Conservation (phyloP, 2,888 invertebrate species). For the Arge pagana region DNA sequence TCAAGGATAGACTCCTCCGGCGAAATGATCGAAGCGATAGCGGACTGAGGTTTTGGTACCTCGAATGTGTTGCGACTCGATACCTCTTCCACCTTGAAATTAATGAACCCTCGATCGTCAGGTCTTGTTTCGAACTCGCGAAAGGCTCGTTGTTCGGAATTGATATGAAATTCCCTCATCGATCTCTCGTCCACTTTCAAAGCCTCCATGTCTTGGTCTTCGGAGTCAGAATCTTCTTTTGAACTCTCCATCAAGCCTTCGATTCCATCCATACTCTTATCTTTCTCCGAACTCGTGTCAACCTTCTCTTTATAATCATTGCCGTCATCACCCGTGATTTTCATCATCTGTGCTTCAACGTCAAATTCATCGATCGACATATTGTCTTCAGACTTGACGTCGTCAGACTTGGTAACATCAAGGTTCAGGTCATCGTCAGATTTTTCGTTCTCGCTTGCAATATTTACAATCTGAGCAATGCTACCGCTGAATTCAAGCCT, state of each 20-base stretch:
- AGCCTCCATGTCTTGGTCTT: constrained; percentile 42
- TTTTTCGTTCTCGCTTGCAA: constrained; percentile 38
- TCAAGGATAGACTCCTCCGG: constrained; percentile 48
- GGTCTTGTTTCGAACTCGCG: constrained; percentile 39
- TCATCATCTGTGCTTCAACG: constrained; percentile 55
- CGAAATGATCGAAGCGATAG: constrained; percentile 19
- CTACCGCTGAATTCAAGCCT: constrained; percentile 56
- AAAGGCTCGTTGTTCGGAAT: constrained; percentile 39
- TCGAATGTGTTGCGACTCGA: background rate
- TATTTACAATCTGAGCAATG: constrained; percentile 38
- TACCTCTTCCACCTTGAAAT: constrained; percentile 22
- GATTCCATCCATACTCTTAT: constrained; percentile 52
- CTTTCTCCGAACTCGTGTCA: constrained; percentile 45
- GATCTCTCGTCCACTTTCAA: constrained; percentile 31
- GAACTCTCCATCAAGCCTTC: constrained; percentile 56
- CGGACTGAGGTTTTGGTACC: constrained; percentile 5
- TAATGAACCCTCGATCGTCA: constrained; percentile 23
- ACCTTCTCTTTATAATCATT: constrained; percentile 53
- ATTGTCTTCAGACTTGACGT: constrained; percentile 42
- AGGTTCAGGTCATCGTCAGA: constrained; percentile 36
- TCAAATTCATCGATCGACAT: constrained; percentile 54
- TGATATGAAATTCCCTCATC: constrained; percentile 26
- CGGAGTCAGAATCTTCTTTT: constrained; percentile 52
- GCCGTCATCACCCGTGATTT: constrained; percentile 54
- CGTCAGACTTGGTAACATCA: constrained; percentile 33